Percentiles rank a stretch among this genome's conserved stretches.
phyloP scores from a whole-genome alignment of 2,113 vertebrate species.

The Heterocephalus glaber region DNA sequence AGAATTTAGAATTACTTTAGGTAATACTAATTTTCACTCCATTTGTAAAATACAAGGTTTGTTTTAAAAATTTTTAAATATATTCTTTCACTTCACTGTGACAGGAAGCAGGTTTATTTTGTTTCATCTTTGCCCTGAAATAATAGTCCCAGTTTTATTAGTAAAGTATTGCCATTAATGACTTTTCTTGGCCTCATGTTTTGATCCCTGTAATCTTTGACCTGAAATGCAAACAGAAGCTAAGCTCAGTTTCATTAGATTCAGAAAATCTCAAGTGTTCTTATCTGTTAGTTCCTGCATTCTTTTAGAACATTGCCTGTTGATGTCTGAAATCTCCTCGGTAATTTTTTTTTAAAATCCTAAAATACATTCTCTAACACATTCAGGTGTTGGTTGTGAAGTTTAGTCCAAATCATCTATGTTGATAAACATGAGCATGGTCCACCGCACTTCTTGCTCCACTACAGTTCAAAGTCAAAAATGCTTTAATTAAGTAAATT shows the following conservation, averaged over 20 bases:
- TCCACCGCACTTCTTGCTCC: neutral
- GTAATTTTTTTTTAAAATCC: neutral
- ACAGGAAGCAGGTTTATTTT: neutral
- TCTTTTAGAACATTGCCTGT: neutral
- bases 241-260: neutral
- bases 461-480: neutral
- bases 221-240: neutral
- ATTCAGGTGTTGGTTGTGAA: neutral
- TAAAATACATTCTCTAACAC: neutral
- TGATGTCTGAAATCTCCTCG: neutral
- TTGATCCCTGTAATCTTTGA: neutral
- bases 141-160: neutral
- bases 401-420: neutral
- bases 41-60: neutral
- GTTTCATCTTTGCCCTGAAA: neutral
- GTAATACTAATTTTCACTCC: neutral
- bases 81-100: neutral
- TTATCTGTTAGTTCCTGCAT: neutral
- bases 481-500: neutral
- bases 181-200: neutral
- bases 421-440: neutral
- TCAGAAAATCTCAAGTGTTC: neutral
- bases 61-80: neutral
- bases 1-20: neutral
- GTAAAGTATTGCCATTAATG: neutral